phyloP scores from a whole-genome alignment of 2,113 vertebrate species.

The Trochalopteron elliotii region DNA sequence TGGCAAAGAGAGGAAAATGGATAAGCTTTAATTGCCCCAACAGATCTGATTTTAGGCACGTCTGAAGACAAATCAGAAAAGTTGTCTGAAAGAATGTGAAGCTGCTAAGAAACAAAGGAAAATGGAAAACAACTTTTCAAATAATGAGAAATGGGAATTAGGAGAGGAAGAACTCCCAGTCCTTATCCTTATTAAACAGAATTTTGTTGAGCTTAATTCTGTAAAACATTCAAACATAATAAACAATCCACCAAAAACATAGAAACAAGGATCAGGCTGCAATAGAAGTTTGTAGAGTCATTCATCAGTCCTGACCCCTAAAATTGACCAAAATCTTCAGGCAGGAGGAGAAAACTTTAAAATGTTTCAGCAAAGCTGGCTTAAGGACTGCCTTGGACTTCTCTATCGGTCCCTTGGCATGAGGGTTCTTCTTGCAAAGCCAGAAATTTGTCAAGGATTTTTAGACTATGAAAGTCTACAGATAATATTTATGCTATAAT shows the following conservation, averaged over 20 bases:
- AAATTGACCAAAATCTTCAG: neutral
- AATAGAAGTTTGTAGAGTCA: neutral
- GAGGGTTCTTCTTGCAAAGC: neutral
- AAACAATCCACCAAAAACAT: conserved; percentile 16
- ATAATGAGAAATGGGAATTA: conserved; percentile 28
- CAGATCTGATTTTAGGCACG: neutral
- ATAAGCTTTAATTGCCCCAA: neutral
- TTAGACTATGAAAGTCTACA: neutral
- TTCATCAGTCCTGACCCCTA: neutral
- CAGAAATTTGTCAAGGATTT: neutral
- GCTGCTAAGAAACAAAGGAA: conserved; percentile 13
- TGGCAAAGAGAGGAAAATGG: neutral
- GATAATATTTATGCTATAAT: neutral
- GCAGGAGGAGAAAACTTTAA: neutral
- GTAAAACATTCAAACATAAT: neutral
- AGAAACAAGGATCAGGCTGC: neutral
- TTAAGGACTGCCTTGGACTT: neutral
- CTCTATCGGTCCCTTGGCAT: neutral
- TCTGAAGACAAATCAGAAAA: conserved; percentile 25
- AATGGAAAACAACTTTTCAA: conserved; percentile 21
- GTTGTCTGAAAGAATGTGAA: conserved; percentile 25
- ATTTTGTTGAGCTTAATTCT: neutral
- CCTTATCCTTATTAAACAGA: neutral
- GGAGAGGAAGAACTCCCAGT: neutral
- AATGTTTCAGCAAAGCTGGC: neutral